These are phyloP conservation scores for Lethrus apterus DNA, from an alignment of 1,140 invertebrate species.

Conservation along the genomic window DNA sequence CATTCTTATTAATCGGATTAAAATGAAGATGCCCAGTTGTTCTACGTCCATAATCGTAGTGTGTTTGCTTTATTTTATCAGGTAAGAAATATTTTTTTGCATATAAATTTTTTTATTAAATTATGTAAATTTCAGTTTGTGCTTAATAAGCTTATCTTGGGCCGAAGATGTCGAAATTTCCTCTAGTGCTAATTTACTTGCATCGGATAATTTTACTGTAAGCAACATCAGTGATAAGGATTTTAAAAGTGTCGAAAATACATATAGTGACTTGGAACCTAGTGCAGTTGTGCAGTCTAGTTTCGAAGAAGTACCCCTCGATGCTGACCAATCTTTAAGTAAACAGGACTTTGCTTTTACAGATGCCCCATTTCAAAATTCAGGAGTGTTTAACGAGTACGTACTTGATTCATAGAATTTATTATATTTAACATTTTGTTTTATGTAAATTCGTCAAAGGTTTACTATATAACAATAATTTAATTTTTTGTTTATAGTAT, in stretches of 20 bases:
- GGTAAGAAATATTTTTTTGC: constrained; percentile 19
- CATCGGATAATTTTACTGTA: constrained; percentile 16
- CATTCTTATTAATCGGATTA: constrained; percentile 9
- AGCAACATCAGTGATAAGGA: constrained; percentile 16
- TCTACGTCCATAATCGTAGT: constrained; percentile 19
- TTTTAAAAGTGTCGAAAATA: constrained; percentile 13
- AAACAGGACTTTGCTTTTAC: constrained; percentile 31
- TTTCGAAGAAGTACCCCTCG: constrained; percentile 19
- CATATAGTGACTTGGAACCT: constrained; percentile 19
- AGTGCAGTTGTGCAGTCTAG: constrained; percentile 22
- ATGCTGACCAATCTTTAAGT: constrained; percentile 9
- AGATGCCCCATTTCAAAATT: constrained; percentile 46
- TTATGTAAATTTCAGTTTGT: constrained; percentile 7
- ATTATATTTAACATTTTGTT: constrained; percentile 8
- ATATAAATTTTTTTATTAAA: constrained; percentile 9
- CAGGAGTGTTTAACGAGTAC: constrained; percentile 49
- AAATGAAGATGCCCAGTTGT: constrained; percentile 21
- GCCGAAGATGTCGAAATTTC: constrained; percentile 16
- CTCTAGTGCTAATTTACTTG: constrained; percentile 13
- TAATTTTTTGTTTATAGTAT: too few relatives aligned
- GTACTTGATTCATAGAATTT: constrained; percentile 27
- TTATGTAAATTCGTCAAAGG: too few relatives aligned
- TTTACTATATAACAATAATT: too few relatives aligned
- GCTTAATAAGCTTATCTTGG: constrained; percentile 1
- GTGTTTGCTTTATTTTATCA: constrained; percentile 14